A percentile compares a stretch with the other conserved stretches of the same genome.
phyloP scores from a whole-genome alignment of 2,888 invertebrate species.

The Drosophila flavopinicola region DNA sequence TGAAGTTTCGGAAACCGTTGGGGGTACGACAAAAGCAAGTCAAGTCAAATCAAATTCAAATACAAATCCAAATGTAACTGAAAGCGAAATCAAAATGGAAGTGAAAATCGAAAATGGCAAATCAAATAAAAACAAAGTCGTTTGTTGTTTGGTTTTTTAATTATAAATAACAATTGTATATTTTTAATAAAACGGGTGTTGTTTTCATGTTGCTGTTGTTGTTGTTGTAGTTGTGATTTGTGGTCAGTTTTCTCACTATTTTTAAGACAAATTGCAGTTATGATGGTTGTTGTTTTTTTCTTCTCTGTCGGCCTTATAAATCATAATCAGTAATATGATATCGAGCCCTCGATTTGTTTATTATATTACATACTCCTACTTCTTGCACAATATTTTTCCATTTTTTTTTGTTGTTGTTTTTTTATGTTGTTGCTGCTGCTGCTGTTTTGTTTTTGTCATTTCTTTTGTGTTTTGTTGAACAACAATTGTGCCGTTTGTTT shows the following conservation, averaged over 20 bases:
- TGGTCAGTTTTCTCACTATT: constrained; percentile 41
- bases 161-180: constrained; percentile 84
- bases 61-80: constrained; percentile 17
- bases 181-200: constrained; percentile 81
- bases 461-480: constrained; percentile 36
- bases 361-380: constrained; percentile 29
- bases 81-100: constrained; percentile 23
- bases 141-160: constrained; percentile 80
- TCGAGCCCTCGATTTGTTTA: constrained; percentile 52
- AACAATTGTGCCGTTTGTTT: constrained; percentile 46
- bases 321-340: constrained; percentile 41
- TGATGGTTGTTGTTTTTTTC: constrained; percentile 36
- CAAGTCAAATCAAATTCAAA: constrained; percentile 14
- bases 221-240: constrained; percentile 57
- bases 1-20: constrained; percentile 45
- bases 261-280: constrained; percentile 45
- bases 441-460: constrained; percentile 17
- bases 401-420: constrained; percentile 11
- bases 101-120: constrained; percentile 55
- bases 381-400: constrained; percentile 30
- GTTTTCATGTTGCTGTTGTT: constrained; percentile 41
- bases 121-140: constrained; percentile 70
- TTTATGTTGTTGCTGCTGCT: not conserved
- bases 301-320: constrained; percentile 19
- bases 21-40: constrained; percentile 9